Evolutionary conservation across 1,140 invertebrate species (phyloP).

Genomic region (Heliothis subflexa): DNA sequence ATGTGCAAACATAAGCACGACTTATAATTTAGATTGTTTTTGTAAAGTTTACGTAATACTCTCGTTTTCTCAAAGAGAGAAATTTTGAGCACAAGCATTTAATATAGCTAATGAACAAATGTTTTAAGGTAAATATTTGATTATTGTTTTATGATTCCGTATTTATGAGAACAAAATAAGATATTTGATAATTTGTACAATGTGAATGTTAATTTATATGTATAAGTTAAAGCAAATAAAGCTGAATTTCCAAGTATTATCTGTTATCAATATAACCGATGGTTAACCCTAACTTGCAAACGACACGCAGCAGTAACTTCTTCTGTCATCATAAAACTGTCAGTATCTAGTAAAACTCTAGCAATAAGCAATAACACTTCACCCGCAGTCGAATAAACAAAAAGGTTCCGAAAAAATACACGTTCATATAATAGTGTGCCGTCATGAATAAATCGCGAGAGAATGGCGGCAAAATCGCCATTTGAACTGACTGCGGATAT

Average conservation of each 20-base stretch:
- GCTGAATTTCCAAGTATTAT: background rate
- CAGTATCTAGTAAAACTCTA: constrained; percentile 23
- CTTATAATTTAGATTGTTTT: constrained; percentile 31
- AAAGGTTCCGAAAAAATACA: constrained; percentile 33
- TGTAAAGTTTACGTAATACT: background rate
- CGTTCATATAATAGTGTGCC: constrained; percentile 40
- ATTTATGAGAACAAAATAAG: background rate
- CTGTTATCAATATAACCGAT: constrained; percentile 4
- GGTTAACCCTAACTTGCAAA: constrained; percentile 11
- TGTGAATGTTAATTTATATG: background rate
- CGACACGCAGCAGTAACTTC: constrained; percentile 12
- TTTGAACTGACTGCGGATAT: constrained; percentile 54
- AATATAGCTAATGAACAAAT: too few relatives aligned
- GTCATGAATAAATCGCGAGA: constrained; percentile 48
- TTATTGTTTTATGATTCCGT: too few relatives aligned
- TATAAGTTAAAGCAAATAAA: background rate
- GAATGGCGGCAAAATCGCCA: constrained; percentile 56
- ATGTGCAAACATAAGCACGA: constrained; percentile 23
- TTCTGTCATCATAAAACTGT: constrained; percentile 7
- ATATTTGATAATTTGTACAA: background rate
- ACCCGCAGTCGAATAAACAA: constrained; percentile 27
- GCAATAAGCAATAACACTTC: constrained; percentile 33
- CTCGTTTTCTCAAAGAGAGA: background rate
- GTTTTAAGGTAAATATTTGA: too few relatives aligned
- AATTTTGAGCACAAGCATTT: background rate